These are phyloP conservation scores for Chrysolina haemoptera DNA, from an alignment of 2,888 invertebrate genomes.

Conservation along the genomic window DNA sequence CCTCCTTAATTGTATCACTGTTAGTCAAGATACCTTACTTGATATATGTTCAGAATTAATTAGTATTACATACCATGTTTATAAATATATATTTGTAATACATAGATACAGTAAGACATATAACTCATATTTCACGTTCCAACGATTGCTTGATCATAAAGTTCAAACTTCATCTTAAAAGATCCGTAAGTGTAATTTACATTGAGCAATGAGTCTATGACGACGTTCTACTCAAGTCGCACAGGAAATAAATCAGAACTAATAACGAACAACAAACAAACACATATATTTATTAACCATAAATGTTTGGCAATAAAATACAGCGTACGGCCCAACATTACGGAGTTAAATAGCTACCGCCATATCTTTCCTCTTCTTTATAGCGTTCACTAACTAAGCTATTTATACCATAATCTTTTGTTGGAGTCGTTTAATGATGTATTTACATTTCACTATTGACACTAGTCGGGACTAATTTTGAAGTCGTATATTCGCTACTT, in stretches of 20 bases:
- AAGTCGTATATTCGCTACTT: conserved; percentile 39
- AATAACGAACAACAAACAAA: conserved; percentile 63
- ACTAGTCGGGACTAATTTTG: conserved; percentile 43
- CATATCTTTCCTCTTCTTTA: conserved; percentile 43
- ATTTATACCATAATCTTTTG: conserved; percentile 57
- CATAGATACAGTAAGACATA: background rate
- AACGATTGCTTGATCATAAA: conserved; percentile 1
- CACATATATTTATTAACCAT: conserved; percentile 61
- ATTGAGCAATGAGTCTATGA: conserved; percentile 38
- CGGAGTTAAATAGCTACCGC: conserved; percentile 47
- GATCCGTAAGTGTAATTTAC: conserved; percentile 44
- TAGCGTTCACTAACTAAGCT: conserved; percentile 50
- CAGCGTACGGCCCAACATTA: conserved; percentile 38
- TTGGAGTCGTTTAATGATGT: conserved; percentile 53
- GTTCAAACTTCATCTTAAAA: conserved; percentile 17
- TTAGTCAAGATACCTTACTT: background rate
- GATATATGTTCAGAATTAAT: background rate
- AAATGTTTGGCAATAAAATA: conserved; percentile 61
- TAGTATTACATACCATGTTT: background rate
- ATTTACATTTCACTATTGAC: conserved; percentile 53
- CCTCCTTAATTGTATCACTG: background rate
- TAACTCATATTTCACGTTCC: conserved; percentile 4
- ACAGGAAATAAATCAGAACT: conserved; percentile 59
- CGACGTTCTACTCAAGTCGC: conserved; percentile 35
- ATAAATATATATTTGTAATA: background rate